Percentiles rank a stretch among this genome's conserved stretches.
Conservation (phyloP, 2,113 vertebrate genomes). For the Geothlypis trichas region DNA sequence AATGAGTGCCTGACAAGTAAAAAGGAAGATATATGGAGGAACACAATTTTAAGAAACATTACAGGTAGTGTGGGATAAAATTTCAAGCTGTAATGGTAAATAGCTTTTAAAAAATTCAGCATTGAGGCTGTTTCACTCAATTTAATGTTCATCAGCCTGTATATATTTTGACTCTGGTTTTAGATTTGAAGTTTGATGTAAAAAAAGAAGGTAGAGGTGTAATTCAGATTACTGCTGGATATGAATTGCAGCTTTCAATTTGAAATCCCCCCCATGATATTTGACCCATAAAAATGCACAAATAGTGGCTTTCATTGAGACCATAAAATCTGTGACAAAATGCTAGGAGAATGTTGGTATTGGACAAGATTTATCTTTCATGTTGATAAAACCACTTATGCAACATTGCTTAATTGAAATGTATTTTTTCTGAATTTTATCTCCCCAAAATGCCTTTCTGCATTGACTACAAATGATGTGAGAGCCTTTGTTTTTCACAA, state of each 20-base stretch:
- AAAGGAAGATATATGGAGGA: neutral
- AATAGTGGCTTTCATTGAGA: neutral
- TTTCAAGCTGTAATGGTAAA: neutral
- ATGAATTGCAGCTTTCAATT: neutral
- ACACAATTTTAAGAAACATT: neutral
- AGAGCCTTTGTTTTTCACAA: neutral
- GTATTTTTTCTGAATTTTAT: neutral
- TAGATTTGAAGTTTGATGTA: neutral
- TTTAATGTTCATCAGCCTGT: neutral
- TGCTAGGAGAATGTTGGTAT: neutral
- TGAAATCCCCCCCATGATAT: fast-evolving
- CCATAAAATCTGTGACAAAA: neutral
- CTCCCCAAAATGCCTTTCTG: neutral
- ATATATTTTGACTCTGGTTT: neutral
- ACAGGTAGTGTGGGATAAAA: neutral
- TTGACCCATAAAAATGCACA: neutral
- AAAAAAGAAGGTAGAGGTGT: neutral
- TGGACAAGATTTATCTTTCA: neutral
- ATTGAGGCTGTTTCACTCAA: neutral
- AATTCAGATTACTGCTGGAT: neutral
- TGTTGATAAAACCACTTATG: neutral
- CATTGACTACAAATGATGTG: neutral
- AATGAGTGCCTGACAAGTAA: neutral
- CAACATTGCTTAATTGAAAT: neutral
- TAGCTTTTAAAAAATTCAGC: neutral